Percentiles rank a stretch among this genome's conserved stretches.
phyloP scores from a whole-genome alignment of 2,888 invertebrate genomes.

The Sussaba pulchella region DNA sequence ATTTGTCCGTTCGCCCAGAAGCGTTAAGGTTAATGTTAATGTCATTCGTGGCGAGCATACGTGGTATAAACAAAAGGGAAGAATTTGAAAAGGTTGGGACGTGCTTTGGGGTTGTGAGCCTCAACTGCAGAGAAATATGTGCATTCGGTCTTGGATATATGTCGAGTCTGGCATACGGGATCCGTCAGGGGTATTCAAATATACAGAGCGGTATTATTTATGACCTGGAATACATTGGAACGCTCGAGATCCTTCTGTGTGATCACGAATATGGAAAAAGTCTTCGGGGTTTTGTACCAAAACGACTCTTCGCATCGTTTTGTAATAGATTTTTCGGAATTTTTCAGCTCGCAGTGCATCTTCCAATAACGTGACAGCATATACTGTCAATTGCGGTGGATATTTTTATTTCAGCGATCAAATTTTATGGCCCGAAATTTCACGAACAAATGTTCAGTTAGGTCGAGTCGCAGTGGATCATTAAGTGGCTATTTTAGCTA shows the following conservation, averaged over 20 bases:
- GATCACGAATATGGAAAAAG: slow-evolving; percentile 53
- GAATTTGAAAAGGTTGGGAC: slow-evolving; percentile 71
- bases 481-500: no score
- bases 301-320: slow-evolving; percentile 55
- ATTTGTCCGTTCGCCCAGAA: slow-evolving; percentile 50
- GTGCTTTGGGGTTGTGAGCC: slow-evolving; percentile 51
- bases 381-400: not conserved
- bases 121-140: slow-evolving; percentile 30
- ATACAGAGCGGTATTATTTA: slow-evolving; percentile 83
- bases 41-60: slow-evolving; percentile 64
- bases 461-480: no score
- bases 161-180: slow-evolving; percentile 78
- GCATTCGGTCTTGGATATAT: slow-evolving; percentile 57
- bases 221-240: slow-evolving; percentile 78
- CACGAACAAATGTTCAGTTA: not conserved
- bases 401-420: not conserved
- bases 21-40: slow-evolving; percentile 75
- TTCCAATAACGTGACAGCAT: not conserved
- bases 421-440: no score
- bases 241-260: slow-evolving; percentile 71
- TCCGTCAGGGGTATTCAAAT: slow-evolving; percentile 82
- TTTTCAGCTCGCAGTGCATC: slow-evolving; percentile 14
- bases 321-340: slow-evolving; percentile 53
- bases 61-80: slow-evolving; percentile 76
- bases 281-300: slow-evolving; percentile 64